phyloP scores from a whole-genome alignment of 2,113 vertebrate species.

The Ifrita kowaldi region DNA sequence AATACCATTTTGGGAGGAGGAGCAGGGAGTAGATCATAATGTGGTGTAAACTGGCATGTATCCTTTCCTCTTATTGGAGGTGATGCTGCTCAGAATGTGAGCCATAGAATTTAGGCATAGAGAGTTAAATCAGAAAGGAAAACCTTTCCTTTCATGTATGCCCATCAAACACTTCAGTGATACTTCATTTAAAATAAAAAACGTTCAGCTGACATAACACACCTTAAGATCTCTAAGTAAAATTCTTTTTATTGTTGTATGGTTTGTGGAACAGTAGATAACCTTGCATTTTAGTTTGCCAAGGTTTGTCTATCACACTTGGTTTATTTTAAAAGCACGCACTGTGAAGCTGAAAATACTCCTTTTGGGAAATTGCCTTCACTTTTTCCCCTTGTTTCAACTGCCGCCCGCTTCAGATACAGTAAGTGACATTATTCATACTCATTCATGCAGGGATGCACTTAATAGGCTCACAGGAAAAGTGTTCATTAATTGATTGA shows the following conservation, averaged over 20 bases:
- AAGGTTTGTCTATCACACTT: background rate
- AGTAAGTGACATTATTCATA: conserved; percentile 32
- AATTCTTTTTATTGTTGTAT: background rate
- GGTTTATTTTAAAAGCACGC: conserved; percentile 4
- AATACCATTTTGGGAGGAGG: background rate
- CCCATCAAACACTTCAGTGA: background rate
- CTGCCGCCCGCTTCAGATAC: background rate
- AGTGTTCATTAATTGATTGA: conserved; percentile 35
- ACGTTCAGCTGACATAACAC: background rate
- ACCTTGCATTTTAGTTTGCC: conserved; percentile 19
- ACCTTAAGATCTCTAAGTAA: background rate
- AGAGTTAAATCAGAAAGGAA: background rate
- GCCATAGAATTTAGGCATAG: background rate
- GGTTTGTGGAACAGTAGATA: conserved; percentile 13
- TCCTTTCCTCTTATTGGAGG: background rate
- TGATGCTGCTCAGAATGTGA: background rate
- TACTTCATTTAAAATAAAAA: conserved; percentile 17
- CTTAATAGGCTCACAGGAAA: conserved; percentile 18
- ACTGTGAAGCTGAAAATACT: conserved; percentile 40
- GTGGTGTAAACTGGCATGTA: background rate
- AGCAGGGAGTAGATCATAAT: background rate
- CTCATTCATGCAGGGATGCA: conserved; percentile 26
- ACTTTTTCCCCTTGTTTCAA: background rate
- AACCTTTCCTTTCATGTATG: background rate
- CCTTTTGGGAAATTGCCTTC: conserved; percentile 30